Percentiles rank a stretch among this genome's conserved stretches.
phyloP scores from a whole-genome alignment of 1,140 invertebrate species.

The Drosophila tristis region DNA sequence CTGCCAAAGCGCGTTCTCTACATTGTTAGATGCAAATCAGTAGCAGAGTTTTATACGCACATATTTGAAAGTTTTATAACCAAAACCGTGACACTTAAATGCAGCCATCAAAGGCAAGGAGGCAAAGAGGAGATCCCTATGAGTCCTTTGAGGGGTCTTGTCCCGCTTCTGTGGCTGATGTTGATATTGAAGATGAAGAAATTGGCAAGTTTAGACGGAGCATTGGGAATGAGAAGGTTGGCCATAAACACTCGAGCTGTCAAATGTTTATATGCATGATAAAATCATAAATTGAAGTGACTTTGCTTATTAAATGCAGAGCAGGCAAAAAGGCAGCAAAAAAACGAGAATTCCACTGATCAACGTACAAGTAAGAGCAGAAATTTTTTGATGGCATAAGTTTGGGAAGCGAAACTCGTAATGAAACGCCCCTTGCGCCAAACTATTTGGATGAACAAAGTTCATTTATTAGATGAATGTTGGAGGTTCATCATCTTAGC shows the following conservation, averaged over 20 bases:
- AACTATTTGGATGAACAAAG: slow-evolving; percentile 48
- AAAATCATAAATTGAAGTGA: slow-evolving; percentile 53
- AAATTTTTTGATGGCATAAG: slow-evolving; percentile 35
- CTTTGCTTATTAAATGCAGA: slow-evolving; percentile 48
- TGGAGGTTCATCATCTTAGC: background rate
- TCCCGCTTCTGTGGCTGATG: slow-evolving; percentile 24
- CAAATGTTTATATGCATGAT: slow-evolving; percentile 66
- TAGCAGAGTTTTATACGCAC: slow-evolving; percentile 43
- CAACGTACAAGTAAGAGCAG: slow-evolving; percentile 16
- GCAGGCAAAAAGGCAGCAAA: slow-evolving; percentile 31
- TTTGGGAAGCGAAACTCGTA: slow-evolving; percentile 27
- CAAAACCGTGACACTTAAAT: slow-evolving; percentile 42
- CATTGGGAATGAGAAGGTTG: slow-evolving; percentile 33
- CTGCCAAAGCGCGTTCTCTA: slow-evolving; percentile 44
- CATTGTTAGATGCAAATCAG: slow-evolving; percentile 71
- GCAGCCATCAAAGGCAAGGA: slow-evolving; percentile 45
- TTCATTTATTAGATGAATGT: slow-evolving; percentile 32
- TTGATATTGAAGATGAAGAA: slow-evolving; percentile 69
- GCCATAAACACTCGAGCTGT: slow-evolving; percentile 73
- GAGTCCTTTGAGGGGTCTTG: background rate
- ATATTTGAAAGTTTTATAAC: slow-evolving; percentile 60
- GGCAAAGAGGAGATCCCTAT: background rate
- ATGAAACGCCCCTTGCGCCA: slow-evolving; percentile 27
- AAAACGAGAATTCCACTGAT: slow-evolving; percentile 7
- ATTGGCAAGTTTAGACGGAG: slow-evolving; percentile 56